A percentile compares a stretch with the other conserved stretches of the same genome.
Evolutionary conservation across 2,113 vertebrate genomes (phyloP).

Genomic region (Lucifuga dentata): DNA sequence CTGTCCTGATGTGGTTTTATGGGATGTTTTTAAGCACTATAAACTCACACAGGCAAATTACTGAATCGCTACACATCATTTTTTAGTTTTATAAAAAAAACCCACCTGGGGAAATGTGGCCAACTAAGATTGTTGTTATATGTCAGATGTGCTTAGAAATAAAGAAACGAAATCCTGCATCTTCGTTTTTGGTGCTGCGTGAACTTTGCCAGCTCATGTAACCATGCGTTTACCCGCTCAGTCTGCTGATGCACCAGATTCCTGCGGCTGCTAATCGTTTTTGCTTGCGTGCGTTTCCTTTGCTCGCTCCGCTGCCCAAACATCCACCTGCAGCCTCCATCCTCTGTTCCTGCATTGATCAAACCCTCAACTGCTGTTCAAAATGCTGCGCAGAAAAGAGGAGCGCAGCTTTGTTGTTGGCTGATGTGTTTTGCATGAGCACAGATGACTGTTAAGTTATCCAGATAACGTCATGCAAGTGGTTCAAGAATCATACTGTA

Average conservation of each 20-base stretch:
- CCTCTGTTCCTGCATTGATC: slow-evolving; percentile 44
- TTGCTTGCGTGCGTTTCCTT: slow-evolving; percentile 18
- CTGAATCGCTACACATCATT: neutral
- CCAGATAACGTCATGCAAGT: neutral
- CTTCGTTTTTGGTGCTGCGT: neutral
- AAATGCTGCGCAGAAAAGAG: too few species aligned
- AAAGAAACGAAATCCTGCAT: neutral
- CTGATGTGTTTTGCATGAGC: too few species aligned
- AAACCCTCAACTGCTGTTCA: slow-evolving; percentile 50
- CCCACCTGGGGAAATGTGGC: neutral
- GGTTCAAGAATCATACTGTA: slow-evolving; percentile 19
- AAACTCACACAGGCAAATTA: slow-evolving; percentile 15
- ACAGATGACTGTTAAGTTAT: neutral
- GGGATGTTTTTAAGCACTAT: slow-evolving; percentile 30
- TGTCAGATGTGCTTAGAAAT: neutral
- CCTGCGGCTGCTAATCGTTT: slow-evolving; percentile 11
- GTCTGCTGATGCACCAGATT: neutral
- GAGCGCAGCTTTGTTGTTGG: too few species aligned
- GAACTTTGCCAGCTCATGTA: neutral
- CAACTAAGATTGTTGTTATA: neutral
- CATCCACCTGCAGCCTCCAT: slow-evolving; percentile 51
- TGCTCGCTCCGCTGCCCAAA: neutral
- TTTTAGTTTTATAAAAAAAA: slow-evolving; percentile 9
- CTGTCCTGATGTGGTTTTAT: slow-evolving; percentile 49
- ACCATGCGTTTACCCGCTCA: neutral